Base-by-base conservation (phyloP, 2,888 invertebrate genomes). In the Caenorhabditis wallacei region DNA sequence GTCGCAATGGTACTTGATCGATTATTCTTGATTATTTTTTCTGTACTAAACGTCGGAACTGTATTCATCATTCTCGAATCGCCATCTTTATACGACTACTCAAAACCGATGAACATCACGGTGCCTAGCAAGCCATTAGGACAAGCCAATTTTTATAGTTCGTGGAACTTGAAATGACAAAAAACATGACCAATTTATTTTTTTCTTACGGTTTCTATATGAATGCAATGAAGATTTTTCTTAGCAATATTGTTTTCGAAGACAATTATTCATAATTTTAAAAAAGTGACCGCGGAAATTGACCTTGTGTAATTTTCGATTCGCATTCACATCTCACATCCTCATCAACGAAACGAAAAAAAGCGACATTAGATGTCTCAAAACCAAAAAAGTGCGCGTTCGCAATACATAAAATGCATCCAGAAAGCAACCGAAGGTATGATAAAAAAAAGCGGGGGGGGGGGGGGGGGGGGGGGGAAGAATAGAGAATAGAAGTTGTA, bases 1-100 rank as follows among this genome's bases (percentile, higher is more conserved):
- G 91, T 92, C 8, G 91, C 91, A 18, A 92, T 91, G 90, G 91
- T 91, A 5, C 63, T 91, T 24, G 91, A 91, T 78, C 64, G 91
- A 2, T 84, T 91, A 5, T 91, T 91, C 69, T 85, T 91, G 10
- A 88, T 91, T 26, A 91, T 91, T 11, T 91, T 91, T 72, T 88
- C 90, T 16, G 85, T 92, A 2, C 79, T 91, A n/a, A 91, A 91
- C 75, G 85, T 91, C 20, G 90, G 88, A 43, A 91, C 91, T 0
- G 87, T 90, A 43, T 85, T 88, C 59, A 91, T 92, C 43, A 89
- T 91, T 70, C 72, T 92, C 24, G 89, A 92, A 56, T 90, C 92
- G 5, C 92, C 92, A 16, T 89, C 92, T 0, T 64, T 92, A 2
- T 90, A 89, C 66, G 92, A 92, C 24, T 76, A 85, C 26, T 83